Percentiles rank a stretch among this genome's conserved stretches.
These are phyloP conservation scores for Leptopterna dolabrata DNA, from an alignment of 2,888 invertebrate genomes.

Conservation along the genomic window DNA sequence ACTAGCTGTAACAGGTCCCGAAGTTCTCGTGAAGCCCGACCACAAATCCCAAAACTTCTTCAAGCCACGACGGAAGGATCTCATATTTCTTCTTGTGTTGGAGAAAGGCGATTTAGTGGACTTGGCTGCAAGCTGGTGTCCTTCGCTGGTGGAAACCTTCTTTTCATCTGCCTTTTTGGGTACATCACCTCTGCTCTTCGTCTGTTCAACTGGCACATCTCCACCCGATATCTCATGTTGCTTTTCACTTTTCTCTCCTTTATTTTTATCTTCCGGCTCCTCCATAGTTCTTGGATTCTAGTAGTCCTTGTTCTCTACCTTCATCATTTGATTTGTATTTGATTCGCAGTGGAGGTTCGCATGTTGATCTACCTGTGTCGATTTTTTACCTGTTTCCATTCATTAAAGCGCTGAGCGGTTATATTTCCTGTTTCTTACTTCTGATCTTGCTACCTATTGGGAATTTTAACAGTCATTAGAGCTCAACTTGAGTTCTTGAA, in stretches of 20 bases:
- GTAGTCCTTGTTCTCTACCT: neutral
- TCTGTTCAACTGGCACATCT: neutral
- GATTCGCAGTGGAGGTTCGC: neutral
- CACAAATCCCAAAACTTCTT: constrained; percentile 6
- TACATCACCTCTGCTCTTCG: neutral
- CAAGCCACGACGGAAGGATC: neutral
- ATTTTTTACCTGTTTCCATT: neutral
- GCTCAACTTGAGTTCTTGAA: neutral
- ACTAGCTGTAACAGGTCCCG: neutral
- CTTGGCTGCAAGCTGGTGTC: neutral
- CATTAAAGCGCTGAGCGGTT: neutral
- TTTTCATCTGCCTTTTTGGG: neutral
- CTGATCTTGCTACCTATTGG: neutral
- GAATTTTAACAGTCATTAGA: neutral
- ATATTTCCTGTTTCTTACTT: neutral
- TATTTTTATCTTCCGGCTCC: neutral
- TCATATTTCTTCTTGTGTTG: neutral
- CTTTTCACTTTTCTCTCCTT: neutral
- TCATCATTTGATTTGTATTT: neutral
- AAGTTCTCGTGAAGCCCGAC: neutral
- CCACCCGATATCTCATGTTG: neutral
- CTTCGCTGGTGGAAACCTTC: neutral
- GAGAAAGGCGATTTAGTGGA: neutral
- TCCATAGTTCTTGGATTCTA: neutral
- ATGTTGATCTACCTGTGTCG: neutral